Percentiles rank a stretch among this genome's conserved stretches.
These are phyloP conservation scores for Ophion ventricosus DNA, from an alignment of 2,888 invertebrate genomes.

Conservation along the genomic window DNA sequence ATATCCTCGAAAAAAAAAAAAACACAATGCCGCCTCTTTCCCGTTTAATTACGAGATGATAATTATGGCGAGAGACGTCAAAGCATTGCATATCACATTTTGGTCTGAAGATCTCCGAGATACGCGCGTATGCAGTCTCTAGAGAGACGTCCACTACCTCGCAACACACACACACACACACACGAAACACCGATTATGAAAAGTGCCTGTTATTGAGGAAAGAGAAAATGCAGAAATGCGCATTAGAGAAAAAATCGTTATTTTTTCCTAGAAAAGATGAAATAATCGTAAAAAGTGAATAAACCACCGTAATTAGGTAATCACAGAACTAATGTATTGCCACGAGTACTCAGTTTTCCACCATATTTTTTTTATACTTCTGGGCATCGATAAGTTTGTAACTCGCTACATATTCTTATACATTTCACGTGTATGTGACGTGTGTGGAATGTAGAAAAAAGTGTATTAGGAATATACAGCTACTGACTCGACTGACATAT, in stretches of 20 bases:
- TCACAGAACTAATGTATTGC: background rate
- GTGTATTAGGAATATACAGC: background rate
- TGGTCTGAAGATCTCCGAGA: slow-evolving; percentile 18
- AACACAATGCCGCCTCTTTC: slow-evolving; percentile 32
- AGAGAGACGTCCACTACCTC: background rate
- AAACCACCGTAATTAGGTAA: background rate
- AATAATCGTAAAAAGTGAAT: background rate
- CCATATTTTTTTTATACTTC: background rate
- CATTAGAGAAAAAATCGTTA: background rate
- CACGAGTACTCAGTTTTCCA: background rate
- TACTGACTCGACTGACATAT: background rate
- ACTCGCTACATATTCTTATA: background rate
- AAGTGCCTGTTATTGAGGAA: slow-evolving; percentile 15
- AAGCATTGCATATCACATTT: slow-evolving; percentile 16
- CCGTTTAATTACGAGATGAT: slow-evolving; percentile 33
- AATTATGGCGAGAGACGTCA: slow-evolving; percentile 31
- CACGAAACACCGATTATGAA: background rate
- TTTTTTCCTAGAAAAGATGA: background rate
- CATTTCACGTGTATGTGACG: background rate
- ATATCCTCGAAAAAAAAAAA: slow-evolving; percentile 1
- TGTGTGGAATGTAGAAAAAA: background rate
- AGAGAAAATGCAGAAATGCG: slow-evolving; percentile 10
- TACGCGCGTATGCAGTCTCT: background rate
- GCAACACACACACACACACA: background rate
- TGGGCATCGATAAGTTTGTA: background rate